Evolutionary conservation across 2,888 invertebrate genomes (phyloP).

Genomic region (Monochamus alternatus): DNA sequence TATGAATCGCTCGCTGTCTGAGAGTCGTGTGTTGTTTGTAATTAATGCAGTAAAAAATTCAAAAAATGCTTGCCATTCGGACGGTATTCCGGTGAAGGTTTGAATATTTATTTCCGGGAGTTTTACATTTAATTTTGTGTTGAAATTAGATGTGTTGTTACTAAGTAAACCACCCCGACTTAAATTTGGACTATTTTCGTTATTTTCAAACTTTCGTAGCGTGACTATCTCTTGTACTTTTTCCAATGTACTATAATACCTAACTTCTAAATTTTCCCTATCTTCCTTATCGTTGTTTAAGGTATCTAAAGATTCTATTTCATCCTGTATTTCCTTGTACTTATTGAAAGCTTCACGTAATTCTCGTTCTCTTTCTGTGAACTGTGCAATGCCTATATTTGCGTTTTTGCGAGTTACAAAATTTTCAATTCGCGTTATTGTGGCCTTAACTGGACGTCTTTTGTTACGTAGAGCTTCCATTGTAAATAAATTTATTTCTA

Average conservation of each 20-base stretch:
- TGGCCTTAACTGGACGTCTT: neutral
- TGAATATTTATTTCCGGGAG: neutral
- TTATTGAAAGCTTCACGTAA: conserved; percentile 16
- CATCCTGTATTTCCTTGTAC: neutral
- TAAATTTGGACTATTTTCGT: no score
- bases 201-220: no score
- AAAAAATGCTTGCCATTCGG: conserved; percentile 32
- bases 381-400: neutral
- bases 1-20: conserved; percentile 30
- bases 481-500: neutral
- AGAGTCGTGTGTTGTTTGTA: conserved; percentile 24
- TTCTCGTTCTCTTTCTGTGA: conserved; percentile 7
- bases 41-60: conserved; percentile 31
- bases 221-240: neutral
- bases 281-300: neutral
- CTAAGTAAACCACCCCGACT: no score
- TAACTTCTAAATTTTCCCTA: neutral
- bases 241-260: neutral
- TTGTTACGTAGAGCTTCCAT: conserved; percentile 11
- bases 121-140: neutral
- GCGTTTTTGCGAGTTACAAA: neutral
- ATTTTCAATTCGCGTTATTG: conserved; percentile 11
- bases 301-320: conserved; percentile 10
- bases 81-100: conserved; percentile 21
- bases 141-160: no score